phyloP scores from a whole-genome alignment of 53 echinoderm and acorn worm species.

The Zoroaster sp. region DNA sequence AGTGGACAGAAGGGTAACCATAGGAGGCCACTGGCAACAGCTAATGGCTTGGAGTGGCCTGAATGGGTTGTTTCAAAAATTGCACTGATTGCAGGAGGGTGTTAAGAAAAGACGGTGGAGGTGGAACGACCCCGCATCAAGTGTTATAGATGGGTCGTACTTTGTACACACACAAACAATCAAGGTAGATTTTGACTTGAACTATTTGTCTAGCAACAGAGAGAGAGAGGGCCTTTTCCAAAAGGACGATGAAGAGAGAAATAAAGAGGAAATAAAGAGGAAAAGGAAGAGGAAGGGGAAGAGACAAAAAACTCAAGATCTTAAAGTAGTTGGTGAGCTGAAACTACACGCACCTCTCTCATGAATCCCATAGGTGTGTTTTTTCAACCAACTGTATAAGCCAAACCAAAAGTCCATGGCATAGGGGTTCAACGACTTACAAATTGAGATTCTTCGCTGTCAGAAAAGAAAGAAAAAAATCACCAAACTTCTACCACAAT shows the following conservation, averaged over 20 bases:
- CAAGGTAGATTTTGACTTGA: neutral
- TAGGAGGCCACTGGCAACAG: too few species aligned
- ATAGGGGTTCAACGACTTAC: neutral
- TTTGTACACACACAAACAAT: neutral
- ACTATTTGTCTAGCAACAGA: neutral
- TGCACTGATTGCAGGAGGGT: too few species aligned
- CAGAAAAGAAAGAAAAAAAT: too few species aligned
- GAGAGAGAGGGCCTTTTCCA: neutral
- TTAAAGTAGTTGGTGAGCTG: neutral
- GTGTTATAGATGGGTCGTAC: too few species aligned
- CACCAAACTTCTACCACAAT: neutral
- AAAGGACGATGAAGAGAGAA: neutral
- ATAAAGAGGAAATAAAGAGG: neutral
- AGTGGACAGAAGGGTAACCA: neutral
- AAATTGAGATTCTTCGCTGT: too few species aligned
- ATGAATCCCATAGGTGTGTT: neutral
- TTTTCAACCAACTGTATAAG: neutral
- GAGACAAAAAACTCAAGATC: neutral
- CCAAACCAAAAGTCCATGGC: neutral
- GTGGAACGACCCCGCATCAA: too few species aligned
- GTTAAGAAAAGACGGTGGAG: neutral
- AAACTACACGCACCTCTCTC: neutral
- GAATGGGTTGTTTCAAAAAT: too few species aligned
- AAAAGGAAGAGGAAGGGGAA: neutral
- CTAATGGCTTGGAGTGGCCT: too few species aligned